These are phyloP conservation scores for Cricetomys ansorgei DNA, from an alignment of 2,113 vertebrate species.

Conservation along the genomic window DNA sequence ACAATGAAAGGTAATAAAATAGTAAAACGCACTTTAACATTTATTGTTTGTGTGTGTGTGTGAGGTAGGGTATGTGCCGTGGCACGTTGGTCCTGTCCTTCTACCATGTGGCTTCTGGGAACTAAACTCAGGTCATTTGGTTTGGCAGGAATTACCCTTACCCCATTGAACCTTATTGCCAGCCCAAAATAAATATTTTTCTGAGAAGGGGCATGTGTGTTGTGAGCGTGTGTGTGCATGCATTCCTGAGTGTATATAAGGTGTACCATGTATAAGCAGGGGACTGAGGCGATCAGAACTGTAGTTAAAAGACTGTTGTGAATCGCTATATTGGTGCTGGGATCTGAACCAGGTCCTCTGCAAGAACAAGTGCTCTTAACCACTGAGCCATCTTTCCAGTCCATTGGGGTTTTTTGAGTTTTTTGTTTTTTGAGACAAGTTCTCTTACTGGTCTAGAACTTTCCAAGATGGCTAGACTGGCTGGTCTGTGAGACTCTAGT, in stretches of 20 bases:
- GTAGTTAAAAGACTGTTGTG: background rate
- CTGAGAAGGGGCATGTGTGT: background rate
- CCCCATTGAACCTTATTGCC: no score
- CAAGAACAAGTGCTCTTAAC: background rate
- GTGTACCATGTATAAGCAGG: background rate
- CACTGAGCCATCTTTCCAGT: background rate
- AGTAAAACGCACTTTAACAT: conserved; percentile 35
- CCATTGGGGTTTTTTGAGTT: background rate
- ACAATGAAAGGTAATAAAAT: conserved; percentile 95
- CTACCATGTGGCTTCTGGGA: background rate
- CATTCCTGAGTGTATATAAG: background rate
- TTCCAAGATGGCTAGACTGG: background rate
- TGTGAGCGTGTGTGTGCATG: background rate
- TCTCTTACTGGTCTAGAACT: background rate
- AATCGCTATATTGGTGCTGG: background rate
- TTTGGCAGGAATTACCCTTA: background rate
- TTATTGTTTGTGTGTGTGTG: background rate
- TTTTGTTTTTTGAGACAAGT: background rate
- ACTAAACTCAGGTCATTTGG: background rate
- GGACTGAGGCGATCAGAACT: background rate
- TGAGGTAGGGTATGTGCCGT: background rate
- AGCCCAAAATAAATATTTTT: background rate
- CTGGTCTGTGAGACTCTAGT: background rate
- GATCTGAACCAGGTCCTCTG: background rate
- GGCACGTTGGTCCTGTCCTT: background rate